Evolutionary conservation across 2,888 invertebrate genomes (phyloP).

Genomic region (Ichneumon xanthorius): DNA sequence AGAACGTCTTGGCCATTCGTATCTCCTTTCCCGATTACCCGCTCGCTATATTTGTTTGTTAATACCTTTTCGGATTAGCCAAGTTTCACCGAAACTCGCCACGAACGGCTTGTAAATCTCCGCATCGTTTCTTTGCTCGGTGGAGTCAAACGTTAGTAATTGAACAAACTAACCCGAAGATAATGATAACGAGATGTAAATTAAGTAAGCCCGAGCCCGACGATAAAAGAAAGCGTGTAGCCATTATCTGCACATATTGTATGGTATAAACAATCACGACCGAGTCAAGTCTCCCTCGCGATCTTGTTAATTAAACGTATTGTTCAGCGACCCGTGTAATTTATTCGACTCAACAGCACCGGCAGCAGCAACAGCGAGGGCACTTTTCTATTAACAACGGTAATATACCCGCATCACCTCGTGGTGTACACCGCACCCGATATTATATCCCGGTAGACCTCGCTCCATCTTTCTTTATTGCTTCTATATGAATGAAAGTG

Average conservation of each 20-base stretch:
- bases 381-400: conserved; percentile 56
- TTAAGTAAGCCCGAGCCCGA: conserved; percentile 34
- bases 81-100: not conserved
- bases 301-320: conserved; percentile 66
- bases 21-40: too few species aligned
- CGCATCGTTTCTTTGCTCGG: not conserved
- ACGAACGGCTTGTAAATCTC: not conserved
- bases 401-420: conserved; percentile 45
- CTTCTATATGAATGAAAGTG: conserved; percentile 31
- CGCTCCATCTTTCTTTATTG: conserved; percentile 18
- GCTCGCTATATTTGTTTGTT: not conserved
- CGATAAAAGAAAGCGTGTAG: conserved; percentile 53
- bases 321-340: conserved; percentile 66
- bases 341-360: conserved; percentile 57
- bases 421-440: conserved; percentile 13
- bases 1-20: not conserved
- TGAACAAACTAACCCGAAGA: conserved; percentile 34
- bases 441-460: conserved; percentile 13
- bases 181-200: conserved; percentile 40
- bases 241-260: conserved; percentile 34
- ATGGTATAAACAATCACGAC: conserved; percentile 58
- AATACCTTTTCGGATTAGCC: not conserved
- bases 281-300: conserved; percentile 48
- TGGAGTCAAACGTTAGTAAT: conserved; percentile 27
- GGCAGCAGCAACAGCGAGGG: conserved; percentile 28